A percentile compares a stretch with the other conserved stretches of the same genome.
These are phyloP conservation scores for Chamaetylas fuelleborni DNA, from an alignment of 2,113 vertebrate genomes.

Conservation along the genomic window DNA sequence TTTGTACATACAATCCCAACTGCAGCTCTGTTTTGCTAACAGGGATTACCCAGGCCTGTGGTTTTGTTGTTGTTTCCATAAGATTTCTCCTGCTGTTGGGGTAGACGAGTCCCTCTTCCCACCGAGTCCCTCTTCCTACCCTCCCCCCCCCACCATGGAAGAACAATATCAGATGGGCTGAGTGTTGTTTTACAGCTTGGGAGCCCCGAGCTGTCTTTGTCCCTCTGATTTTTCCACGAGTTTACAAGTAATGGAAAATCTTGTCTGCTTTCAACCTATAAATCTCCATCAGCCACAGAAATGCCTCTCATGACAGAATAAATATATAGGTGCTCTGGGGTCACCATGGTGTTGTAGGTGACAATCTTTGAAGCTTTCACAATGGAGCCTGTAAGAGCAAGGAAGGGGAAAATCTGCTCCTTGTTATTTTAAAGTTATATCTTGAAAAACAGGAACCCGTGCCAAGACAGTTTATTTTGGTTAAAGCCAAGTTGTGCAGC, in stretches of 20 bases:
- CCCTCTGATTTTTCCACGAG: slow-evolving; percentile 20
- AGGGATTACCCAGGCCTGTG: slow-evolving; percentile 38
- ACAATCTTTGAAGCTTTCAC: slow-evolving; percentile 1
- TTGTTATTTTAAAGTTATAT: background rate
- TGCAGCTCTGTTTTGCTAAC: slow-evolving; percentile 16
- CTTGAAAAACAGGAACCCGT: slow-evolving; percentile 9
- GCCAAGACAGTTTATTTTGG: slow-evolving; percentile 62
- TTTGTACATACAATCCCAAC: background rate
- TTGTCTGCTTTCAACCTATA: slow-evolving; percentile 29
- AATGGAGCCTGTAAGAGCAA: background rate
- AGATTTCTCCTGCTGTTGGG: background rate
- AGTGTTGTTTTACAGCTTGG: background rate
- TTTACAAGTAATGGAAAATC: slow-evolving; percentile 57
- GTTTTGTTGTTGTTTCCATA: slow-evolving; percentile 42
- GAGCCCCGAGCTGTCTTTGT: slow-evolving; percentile 4
- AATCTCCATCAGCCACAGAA: background rate
- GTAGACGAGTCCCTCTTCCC: background rate
- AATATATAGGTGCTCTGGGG: background rate
- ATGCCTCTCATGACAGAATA: slow-evolving; percentile 14
- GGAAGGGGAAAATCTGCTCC: background rate
- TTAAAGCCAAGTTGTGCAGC: slow-evolving; percentile 12
- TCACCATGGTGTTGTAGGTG: slow-evolving; percentile 16
- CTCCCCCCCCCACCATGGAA: background rate
- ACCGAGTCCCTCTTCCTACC: background rate
- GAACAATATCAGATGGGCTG: slow-evolving; percentile 34